Percentiles rank a stretch among this genome's conserved stretches.
Evolutionary conservation across 2,797 vertebrate species (phyloP).

Genomic region (Smutsia temminckii): DNA sequence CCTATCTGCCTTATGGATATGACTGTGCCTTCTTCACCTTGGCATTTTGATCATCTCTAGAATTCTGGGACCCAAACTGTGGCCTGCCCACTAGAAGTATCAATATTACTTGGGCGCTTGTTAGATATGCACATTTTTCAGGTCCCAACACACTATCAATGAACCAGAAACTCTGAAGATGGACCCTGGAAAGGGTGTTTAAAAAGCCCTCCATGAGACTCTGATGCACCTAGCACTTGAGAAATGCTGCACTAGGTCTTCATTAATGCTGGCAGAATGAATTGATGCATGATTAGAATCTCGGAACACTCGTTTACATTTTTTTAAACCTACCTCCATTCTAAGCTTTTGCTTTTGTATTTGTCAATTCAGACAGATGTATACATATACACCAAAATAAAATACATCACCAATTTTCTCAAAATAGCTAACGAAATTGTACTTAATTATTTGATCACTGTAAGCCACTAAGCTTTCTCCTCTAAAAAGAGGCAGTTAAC

Average conservation of each 20-base stretch:
- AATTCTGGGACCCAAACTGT: neutral
- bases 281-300: neutral
- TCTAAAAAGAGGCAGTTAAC: neutral
- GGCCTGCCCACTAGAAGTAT: neutral
- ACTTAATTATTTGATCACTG: neutral
- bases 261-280: neutral
- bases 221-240: neutral
- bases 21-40: neutral
- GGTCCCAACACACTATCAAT: neutral
- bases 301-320: neutral
- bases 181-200: neutral
- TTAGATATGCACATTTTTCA: neutral
- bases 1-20: neutral
- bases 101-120: neutral
- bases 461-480: neutral
- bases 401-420: neutral
- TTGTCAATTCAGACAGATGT: neutral
- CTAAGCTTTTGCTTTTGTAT: neutral
- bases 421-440: neutral
- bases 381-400: neutral
- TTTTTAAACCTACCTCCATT: neutral
- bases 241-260: neutral
- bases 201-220: neutral
- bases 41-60: neutral
- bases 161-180: neutral